Evolutionary conservation across 1,140 invertebrate species (phyloP).

Genomic region (Heliconius eleuchia): DNA sequence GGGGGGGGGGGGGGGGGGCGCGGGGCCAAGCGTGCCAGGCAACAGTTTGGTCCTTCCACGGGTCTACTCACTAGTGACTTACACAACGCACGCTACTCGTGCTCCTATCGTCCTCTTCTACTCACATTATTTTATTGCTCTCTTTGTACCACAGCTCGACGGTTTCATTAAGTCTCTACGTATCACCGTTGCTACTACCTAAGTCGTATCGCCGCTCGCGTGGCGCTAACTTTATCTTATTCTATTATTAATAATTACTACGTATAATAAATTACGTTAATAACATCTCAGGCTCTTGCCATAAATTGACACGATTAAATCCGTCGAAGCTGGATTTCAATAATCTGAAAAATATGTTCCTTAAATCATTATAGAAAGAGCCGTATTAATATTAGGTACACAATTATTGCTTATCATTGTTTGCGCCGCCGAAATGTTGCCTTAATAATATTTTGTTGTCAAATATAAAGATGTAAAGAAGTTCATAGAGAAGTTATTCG

Average conservation of each 20-base stretch:
- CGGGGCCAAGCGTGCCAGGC: slow-evolving; percentile 48
- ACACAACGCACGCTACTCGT: slow-evolving; percentile 63
- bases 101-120: slow-evolving; percentile 60
- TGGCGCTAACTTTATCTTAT: slow-evolving; percentile 51
- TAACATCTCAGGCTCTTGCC: slow-evolving; percentile 68
- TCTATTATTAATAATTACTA: slow-evolving; percentile 49
- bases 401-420: slow-evolving; percentile 73
- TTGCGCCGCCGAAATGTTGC: slow-evolving; percentile 54
- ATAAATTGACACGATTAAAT: slow-evolving; percentile 70
- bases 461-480: slow-evolving; percentile 75
- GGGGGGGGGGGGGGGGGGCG: slow-evolving; percentile 36
- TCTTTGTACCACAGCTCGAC: slow-evolving; percentile 79
- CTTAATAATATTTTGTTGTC: slow-evolving; percentile 51
- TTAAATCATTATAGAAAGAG: slow-evolving; percentile 63
- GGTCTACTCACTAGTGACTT: slow-evolving; percentile 47
- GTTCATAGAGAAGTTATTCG: slow-evolving; percentile 75
- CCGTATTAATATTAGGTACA: slow-evolving; percentile 70
- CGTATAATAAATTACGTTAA: slow-evolving; percentile 49
- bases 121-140: slow-evolving; percentile 72
- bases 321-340: slow-evolving; percentile 56
- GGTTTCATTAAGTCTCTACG: slow-evolving; percentile 79
- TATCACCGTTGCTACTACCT: slow-evolving; percentile 76
- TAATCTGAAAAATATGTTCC: slow-evolving; percentile 60
- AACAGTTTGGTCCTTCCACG: slow-evolving; percentile 67
- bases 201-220: slow-evolving; percentile 54